Percentiles rank a stretch among this genome's conserved stretches.
phyloP scores from a whole-genome alignment of 2,113 vertebrate species.

The Hyperoodon ampullatus region DNA sequence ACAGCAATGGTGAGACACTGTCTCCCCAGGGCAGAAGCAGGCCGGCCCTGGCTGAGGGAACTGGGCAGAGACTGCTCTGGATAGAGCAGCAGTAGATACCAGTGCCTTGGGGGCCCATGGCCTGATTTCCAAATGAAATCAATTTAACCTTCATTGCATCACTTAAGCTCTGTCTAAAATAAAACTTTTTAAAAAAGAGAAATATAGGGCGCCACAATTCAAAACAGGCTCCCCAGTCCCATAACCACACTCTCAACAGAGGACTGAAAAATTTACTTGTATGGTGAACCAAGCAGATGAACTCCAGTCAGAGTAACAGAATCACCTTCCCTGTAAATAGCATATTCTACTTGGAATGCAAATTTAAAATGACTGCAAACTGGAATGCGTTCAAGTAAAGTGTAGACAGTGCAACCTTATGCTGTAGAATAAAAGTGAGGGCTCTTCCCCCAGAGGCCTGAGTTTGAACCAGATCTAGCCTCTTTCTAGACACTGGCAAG shows the following conservation, averaged over 20 bases:
- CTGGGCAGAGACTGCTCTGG: background rate
- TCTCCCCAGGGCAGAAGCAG: background rate
- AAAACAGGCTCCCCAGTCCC: background rate
- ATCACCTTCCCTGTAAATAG: background rate
- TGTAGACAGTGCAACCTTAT: rapidly evolving
- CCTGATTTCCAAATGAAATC: conserved; percentile 3
- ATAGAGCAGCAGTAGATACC: background rate
- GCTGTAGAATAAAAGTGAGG: background rate
- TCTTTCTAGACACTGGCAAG: background rate
- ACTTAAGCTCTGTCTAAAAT: background rate
- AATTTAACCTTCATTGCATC: background rate
- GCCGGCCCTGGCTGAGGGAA: background rate
- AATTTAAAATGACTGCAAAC: background rate
- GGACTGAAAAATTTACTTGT: background rate
- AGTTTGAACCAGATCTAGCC: background rate
- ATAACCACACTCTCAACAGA: background rate
- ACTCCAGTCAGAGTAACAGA: background rate
- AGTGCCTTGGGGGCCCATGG: background rate
- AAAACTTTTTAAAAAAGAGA: background rate
- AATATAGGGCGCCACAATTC: background rate
- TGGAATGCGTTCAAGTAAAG: background rate
- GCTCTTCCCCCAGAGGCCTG: background rate
- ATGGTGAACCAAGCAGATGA: background rate
- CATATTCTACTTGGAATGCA: background rate
- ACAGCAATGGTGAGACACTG: background rate